Evolutionary conservation across 2,113 vertebrate species (phyloP).

Genomic region (Ancistrus triradiatus): DNA sequence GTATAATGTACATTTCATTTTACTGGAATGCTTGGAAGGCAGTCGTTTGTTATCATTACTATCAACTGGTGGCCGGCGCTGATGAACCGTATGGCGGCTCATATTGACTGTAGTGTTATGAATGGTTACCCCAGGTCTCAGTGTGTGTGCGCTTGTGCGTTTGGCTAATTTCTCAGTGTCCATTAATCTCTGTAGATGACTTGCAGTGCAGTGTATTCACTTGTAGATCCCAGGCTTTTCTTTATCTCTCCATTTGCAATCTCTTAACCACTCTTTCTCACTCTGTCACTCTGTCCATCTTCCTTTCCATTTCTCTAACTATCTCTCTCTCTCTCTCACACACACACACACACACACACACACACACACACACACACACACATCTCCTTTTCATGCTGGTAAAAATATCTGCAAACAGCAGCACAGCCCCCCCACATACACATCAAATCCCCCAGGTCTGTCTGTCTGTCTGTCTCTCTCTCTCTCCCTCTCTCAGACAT

Average conservation of each 20-base stretch:
- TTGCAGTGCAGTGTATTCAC: constrained; percentile 52
- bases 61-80: no score
- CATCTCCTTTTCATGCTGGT: constrained; percentile 78
- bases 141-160: constrained; percentile 21
- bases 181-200: constrained; percentile 38
- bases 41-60: no score
- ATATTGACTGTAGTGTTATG: constrained; percentile 11
- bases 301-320: constrained; percentile 9
- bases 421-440: constrained; percentile 80
- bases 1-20: no score
- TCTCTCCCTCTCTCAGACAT: constrained; percentile 37
- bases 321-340: constrained; percentile 20
- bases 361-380: constrained; percentile 47
- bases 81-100: no score
- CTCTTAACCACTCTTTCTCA: constrained; percentile 27
- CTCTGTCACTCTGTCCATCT: constrained; percentile 30
- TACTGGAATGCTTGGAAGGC: no score
- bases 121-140: constrained; percentile 27
- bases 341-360: constrained; percentile 27
- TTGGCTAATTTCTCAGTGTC: constrained; percentile 35
- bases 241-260: constrained; percentile 6
- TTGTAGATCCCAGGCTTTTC: constrained; percentile 28
- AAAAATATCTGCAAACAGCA: constrained; percentile 91
- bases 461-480: constrained; percentile 46
- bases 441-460: constrained; percentile 45